Conservation (phyloP, 2,113 vertebrate species). For the Herpailurus yagouaroundi region DNA sequence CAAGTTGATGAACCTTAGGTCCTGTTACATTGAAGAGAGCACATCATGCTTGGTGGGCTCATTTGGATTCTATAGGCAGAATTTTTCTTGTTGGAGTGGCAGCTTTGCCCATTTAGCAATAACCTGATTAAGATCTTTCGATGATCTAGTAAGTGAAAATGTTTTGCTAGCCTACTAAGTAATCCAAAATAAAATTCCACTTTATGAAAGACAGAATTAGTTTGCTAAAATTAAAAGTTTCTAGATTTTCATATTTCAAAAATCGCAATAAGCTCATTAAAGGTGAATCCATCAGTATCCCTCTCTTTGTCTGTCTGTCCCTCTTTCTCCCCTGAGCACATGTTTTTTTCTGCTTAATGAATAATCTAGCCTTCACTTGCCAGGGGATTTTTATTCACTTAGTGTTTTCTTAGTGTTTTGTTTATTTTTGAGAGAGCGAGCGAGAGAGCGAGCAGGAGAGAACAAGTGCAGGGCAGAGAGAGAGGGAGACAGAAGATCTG, state of each 20-base stretch:
- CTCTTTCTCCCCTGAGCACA: not conserved
- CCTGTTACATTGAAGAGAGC: not conserved
- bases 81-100: not conserved
- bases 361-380: not conserved
- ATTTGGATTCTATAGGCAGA: not conserved
- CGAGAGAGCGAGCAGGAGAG: too few relatives aligned
- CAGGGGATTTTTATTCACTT: not conserved
- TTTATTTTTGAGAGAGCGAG: not conserved
- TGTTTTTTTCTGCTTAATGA: not conserved
- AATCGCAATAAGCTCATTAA: not conserved
- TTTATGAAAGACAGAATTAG: not conserved
- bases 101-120: not conserved
- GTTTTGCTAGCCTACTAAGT: not conserved
- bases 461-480: not conserved
- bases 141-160: not conserved
- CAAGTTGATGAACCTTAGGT: not conserved
- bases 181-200: not conserved
- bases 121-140: not conserved
- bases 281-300: not conserved
- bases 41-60: not conserved
- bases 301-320: not conserved
- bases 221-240: not conserved
- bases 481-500: not conserved
- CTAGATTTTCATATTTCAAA: not conserved
- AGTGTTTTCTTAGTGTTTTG: not conserved